phyloP scores from a whole-genome alignment of 2,113 vertebrate species.

The Tragulus kanchil region DNA sequence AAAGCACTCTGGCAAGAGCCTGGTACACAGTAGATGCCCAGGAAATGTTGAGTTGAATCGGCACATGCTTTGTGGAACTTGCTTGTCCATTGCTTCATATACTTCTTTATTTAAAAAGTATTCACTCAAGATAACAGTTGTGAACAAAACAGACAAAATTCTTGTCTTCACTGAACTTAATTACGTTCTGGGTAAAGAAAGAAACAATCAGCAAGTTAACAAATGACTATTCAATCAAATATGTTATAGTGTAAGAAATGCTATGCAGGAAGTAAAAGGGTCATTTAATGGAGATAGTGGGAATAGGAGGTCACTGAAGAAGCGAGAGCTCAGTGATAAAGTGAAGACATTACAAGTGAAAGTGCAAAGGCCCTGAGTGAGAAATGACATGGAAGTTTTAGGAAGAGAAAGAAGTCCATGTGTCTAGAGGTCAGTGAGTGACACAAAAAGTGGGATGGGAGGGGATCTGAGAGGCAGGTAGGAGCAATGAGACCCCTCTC shows the following conservation, averaged over 20 bases:
- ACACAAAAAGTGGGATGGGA: not conserved
- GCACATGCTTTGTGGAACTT: not conserved
- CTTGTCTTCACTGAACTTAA: not conserved
- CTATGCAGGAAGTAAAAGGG: not conserved
- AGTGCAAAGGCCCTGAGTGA: not conserved
- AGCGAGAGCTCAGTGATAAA: no score
- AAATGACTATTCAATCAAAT: constrained; percentile 24
- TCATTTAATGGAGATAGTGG: not conserved
- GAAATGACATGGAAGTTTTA: not conserved
- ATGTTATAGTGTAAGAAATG: not conserved
- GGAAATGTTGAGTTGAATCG: not conserved
- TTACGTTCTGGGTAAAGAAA: not conserved
- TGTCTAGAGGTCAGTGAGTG: not conserved
- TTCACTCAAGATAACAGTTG: not conserved
- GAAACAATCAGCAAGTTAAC: not conserved
- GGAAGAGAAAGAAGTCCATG: not conserved
- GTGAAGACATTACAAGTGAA: not conserved
- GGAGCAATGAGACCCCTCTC: not conserved
- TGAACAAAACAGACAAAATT: not conserved
- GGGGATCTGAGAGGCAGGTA: not conserved
- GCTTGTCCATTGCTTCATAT: not conserved
- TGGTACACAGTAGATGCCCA: not conserved
- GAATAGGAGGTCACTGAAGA: no score
- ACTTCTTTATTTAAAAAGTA: constrained; percentile 22
- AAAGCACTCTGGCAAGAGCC: not conserved